Evolutionary conservation across 2,797 vertebrate species (phyloP), one percentile per base, ranked within the genome.

Genomic region (Pyrrhura leucotis): DNA sequence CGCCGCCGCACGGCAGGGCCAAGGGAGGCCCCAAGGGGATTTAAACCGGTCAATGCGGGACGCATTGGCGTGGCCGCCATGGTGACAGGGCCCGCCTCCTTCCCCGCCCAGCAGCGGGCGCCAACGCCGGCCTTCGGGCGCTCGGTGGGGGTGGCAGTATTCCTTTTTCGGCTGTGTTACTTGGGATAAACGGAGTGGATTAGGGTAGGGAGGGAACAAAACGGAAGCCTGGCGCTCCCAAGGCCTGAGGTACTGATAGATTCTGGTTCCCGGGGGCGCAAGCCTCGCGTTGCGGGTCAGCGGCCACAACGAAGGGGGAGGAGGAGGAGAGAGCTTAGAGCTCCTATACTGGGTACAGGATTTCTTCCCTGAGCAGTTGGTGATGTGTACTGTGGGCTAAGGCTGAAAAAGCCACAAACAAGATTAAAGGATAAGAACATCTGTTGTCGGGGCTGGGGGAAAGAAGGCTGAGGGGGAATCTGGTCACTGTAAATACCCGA

Each of bases 91-190:
- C 40, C 56, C 63, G 53, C 81, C 88, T 51, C 20, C 53, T 18
- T 4, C 1, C 3, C 31, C 28, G 19, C 17, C 15, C n/a, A 13
- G 11, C 42, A 11, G 8, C 2, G 4, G 5, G 22, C 0, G 1
- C 22, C 33, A 4, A 4, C 37, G 1, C 9, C 0, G 1, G 7
- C 39, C 12, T 4, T 5, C 3, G 4, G 45, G 7, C 13, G 22
- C n/a, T 58, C 17, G 59, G 12, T 0, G 3, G 21, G 4, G 23
- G 3, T 12, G 42, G 25, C 1, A 18, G 16, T 2, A 0, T 6
- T 7, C 4, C 15, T 12, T 1, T 0, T 0, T 4, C 48, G 7
- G 3, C 22, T 7, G 21, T 3, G 1, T 9, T 54, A 3, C 17
- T 7, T 2, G 33, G 35, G 25, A 10, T 25, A 19, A 18, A 13